Percentiles rank a stretch among this genome's conserved stretches.
Evolutionary conservation across 2,113 vertebrate genomes (phyloP).

Genomic region (Penelope pileata): DNA sequence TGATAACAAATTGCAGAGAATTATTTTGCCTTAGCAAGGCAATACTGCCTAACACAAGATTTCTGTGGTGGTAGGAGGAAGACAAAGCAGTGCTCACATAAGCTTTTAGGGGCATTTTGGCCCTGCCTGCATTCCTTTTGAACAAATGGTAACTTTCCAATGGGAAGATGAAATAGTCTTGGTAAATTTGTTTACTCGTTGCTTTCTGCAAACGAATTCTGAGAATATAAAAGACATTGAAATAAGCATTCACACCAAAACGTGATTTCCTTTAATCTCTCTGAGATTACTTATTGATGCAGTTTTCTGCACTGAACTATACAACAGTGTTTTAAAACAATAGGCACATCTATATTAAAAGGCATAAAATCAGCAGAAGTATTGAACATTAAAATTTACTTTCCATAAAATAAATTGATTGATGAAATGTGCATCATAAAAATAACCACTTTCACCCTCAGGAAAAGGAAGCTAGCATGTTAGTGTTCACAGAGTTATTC

Average conservation of each 20-base stretch:
- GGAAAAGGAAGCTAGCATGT: not conserved
- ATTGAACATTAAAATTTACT: constrained; percentile 13
- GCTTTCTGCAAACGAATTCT: not conserved
- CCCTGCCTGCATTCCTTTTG: not conserved
- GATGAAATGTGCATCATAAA: constrained; percentile 28
- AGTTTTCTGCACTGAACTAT: constrained; percentile 7
- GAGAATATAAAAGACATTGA: constrained; percentile 6
- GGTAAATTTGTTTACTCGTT: not conserved
- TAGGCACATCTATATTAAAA: not conserved
- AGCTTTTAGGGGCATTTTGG: not conserved
- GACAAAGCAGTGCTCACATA: not conserved
- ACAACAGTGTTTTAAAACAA: not conserved
- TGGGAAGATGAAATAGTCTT: not conserved
- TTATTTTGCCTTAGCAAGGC: not conserved
- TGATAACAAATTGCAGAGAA: not conserved
- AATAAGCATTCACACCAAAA: constrained; percentile 39
- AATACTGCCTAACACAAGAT: not conserved
- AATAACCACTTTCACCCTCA: not conserved
- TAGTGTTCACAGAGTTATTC: not conserved
- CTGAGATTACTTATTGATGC: constrained; percentile 2
- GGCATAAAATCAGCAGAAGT: constrained; percentile 37
- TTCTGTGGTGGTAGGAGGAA: not conserved
- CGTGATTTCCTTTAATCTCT: constrained; percentile 40
- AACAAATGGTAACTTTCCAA: not conserved
- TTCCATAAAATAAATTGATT: constrained; percentile 42